These are phyloP conservation scores for Drosophila quinaria DNA, from an alignment of 2,888 invertebrate species.

Conservation along the genomic window DNA sequence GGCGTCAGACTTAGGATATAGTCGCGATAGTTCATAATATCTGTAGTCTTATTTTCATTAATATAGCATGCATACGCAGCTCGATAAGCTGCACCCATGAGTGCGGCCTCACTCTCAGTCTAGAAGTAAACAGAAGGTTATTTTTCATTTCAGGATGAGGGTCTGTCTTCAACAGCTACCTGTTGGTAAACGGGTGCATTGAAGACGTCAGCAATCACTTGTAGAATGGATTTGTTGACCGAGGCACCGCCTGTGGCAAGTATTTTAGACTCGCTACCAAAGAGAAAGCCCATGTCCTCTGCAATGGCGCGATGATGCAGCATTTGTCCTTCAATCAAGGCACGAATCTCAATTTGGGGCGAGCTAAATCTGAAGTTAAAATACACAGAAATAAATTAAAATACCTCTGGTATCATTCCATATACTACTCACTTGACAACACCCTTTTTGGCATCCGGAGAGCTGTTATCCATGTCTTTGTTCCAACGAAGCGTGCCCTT, in stretches of 20 bases:
- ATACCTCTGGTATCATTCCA: too few relatives aligned
- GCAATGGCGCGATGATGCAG: constrained; percentile 93
- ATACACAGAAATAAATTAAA: neutral
- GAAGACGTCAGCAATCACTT: constrained; percentile 97
- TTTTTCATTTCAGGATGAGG: too few relatives aligned
- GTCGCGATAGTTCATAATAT: constrained; percentile 75
- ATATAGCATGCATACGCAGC: constrained; percentile 88
- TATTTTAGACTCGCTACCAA: constrained; percentile 90
- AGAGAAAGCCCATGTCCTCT: constrained; percentile 91
- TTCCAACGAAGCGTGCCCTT: constrained; percentile 90
- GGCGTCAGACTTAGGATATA: constrained; percentile 82
- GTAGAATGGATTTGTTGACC: constrained; percentile 92
- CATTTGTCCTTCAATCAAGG: constrained; percentile 97
- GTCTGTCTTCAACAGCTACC: constrained; percentile 86
- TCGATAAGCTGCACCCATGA: constrained; percentile 92
- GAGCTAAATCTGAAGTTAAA: constrained; percentile 78
- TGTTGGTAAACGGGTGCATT: constrained; percentile 95
- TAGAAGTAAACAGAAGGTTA: constrained; percentile 79
- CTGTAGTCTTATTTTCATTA: constrained; percentile 48
- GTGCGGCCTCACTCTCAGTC: constrained; percentile 93
- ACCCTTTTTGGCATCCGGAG: constrained; percentile 78
- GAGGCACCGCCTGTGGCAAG: constrained; percentile 98
- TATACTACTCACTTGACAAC: constrained; percentile 76
- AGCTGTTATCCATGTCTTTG: constrained; percentile 86
- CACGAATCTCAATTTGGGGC: constrained; percentile 93